phyloP scores from a whole-genome alignment of 2,888 invertebrate species.

The Margaritifera margaritifera region DNA sequence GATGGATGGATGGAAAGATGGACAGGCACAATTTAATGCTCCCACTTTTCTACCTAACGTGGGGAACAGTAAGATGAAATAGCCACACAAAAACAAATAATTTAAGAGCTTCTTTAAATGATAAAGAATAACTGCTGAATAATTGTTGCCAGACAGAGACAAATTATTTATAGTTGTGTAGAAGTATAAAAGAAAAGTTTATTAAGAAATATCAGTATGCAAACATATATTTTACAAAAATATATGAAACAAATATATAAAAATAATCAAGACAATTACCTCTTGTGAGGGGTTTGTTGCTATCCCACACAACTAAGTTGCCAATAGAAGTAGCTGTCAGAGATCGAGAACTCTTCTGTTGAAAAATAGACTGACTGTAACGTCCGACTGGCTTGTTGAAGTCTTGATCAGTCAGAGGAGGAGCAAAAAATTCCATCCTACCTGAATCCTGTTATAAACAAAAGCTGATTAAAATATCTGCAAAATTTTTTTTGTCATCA shows the following conservation, averaged over 20 bases:
- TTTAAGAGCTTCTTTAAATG: too few species aligned
- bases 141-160: too few species aligned
- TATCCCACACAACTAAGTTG: slow-evolving; percentile 73
- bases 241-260: not conserved
- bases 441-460: slow-evolving; percentile 48
- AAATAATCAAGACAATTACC: slow-evolving; percentile 35
- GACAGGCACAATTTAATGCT: too few species aligned
- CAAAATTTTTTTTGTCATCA: not conserved
- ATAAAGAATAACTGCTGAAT: too few species aligned
- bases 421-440: slow-evolving; percentile 66
- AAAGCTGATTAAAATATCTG: not conserved
- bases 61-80: too few species aligned
- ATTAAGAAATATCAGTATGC: too few species aligned
- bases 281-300: slow-evolving; percentile 68
- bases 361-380: slow-evolving; percentile 71
- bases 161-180: too few species aligned
- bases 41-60: too few species aligned
- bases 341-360: slow-evolving; percentile 64
- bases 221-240: not conserved
- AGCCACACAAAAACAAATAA: too few species aligned
- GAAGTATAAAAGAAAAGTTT: too few species aligned
- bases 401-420: slow-evolving; percentile 70
- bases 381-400: slow-evolving; percentile 73
- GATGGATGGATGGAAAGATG: too few species aligned
- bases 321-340: slow-evolving; percentile 72